phyloP scores from a whole-genome alignment of 2,113 vertebrate species.

The Bufo bufo region DNA sequence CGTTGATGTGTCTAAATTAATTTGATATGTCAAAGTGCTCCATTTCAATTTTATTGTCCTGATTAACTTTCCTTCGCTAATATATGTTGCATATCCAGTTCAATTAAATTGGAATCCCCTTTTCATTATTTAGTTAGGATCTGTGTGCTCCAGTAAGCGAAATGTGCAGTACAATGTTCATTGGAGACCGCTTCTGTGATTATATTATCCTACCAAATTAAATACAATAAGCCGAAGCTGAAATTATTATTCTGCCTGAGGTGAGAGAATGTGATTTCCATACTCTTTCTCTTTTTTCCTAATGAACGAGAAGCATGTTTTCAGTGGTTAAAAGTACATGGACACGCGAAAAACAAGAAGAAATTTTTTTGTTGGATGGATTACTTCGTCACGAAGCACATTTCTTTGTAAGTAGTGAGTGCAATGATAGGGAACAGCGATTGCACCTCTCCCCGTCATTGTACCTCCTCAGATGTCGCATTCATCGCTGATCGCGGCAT shows the following conservation, averaged over 20 bases:
- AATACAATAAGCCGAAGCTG: slow-evolving; percentile 71
- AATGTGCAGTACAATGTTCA: slow-evolving; percentile 65
- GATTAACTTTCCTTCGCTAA: slow-evolving; percentile 81
- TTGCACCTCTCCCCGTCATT: no score
- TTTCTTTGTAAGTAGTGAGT: no score
- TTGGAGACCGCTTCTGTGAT: slow-evolving; percentile 70
- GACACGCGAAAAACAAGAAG: background rate
- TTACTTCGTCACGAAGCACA: no score
- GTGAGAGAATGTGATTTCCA: slow-evolving; percentile 29
- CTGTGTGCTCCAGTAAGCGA: slow-evolving; percentile 69
- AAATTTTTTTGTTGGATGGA: no score
- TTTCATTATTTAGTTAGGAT: slow-evolving; percentile 72
- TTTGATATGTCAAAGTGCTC: slow-evolving; percentile 70
- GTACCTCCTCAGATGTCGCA: no score
- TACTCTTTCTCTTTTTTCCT: background rate
- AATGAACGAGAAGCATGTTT: background rate
- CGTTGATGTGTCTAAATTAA: slow-evolving; percentile 75
- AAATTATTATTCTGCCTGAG: slow-evolving; percentile 68
- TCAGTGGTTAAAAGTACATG: background rate
- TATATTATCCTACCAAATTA: slow-evolving; percentile 66
- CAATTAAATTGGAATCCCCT: slow-evolving; percentile 78
- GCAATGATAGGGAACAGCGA: no score
- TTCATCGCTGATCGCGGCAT: no score
- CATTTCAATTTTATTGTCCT: slow-evolving; percentile 76
- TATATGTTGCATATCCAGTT: slow-evolving; percentile 77